These are phyloP conservation scores for Drosophila subobscura DNA, from an alignment of 1,140 invertebrate genomes.

Conservation along the genomic window DNA sequence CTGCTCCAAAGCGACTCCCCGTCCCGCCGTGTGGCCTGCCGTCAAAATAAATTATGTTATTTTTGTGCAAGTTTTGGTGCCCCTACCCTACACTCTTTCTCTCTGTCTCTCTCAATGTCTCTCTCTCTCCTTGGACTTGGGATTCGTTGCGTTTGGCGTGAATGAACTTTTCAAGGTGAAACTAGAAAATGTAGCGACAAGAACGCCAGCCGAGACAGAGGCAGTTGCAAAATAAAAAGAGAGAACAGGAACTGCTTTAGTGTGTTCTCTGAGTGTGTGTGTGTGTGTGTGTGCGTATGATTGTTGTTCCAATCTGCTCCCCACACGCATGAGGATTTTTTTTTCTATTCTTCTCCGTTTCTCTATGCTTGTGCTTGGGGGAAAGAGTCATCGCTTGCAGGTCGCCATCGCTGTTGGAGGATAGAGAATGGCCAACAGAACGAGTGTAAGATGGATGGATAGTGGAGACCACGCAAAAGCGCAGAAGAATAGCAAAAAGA, in stretches of 20 bases:
- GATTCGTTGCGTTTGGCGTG: conserved; percentile 73
- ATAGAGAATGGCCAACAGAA: conserved; percentile 18
- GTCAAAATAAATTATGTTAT: conserved; percentile 80
- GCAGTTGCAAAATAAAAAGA: conserved; percentile 61
- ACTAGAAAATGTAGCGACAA: conserved; percentile 75
- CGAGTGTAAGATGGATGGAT: conserved; percentile 1
- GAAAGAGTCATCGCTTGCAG: conserved; percentile 74
- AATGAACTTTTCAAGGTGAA: conserved; percentile 84
- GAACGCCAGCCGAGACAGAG: conserved; percentile 39
- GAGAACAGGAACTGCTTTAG: conserved; percentile 67
- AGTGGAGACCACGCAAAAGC: conserved; percentile 51
- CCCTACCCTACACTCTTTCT: conserved; percentile 23
- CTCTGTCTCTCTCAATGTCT: conserved; percentile 10
- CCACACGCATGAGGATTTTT: conserved; percentile 55
- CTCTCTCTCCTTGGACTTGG: conserved; percentile 52
- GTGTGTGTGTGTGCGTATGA: conserved; percentile 58
- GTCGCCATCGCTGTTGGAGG: conserved; percentile 42
- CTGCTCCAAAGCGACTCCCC: conserved; percentile 6
- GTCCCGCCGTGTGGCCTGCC: conserved; percentile 31
- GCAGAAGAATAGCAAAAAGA: conserved; percentile 21
- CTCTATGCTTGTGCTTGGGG: conserved; percentile 14
- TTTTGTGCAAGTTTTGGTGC: conserved; percentile 78
- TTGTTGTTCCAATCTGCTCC: conserved; percentile 57
- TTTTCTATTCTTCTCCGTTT: conserved; percentile 9
- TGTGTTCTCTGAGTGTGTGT: background rate